Conservation (phyloP, 2,113 vertebrate species). For the Carlito syrichta region DNA sequence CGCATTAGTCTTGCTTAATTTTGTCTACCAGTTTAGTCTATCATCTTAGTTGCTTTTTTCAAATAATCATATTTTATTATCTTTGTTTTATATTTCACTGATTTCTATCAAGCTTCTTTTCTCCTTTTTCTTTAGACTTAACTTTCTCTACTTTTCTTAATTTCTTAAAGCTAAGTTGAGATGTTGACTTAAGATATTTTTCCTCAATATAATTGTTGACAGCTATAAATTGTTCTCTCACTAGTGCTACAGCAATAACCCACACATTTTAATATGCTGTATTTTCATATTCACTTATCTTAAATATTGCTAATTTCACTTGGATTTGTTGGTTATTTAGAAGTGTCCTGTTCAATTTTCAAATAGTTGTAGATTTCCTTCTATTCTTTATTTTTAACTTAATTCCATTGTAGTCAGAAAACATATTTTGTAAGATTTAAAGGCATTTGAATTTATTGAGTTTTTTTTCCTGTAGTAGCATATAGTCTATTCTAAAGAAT, state of each 20-base stretch:
- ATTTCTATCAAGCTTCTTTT: neutral
- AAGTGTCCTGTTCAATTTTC: neutral
- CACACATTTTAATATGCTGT: neutral
- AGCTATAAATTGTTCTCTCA: neutral
- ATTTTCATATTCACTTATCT: neutral
- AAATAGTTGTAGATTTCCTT: neutral
- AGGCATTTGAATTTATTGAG: neutral
- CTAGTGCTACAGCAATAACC: neutral
- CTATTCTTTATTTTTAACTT: neutral
- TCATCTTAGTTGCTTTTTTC: no score
- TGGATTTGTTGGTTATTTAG: neutral
- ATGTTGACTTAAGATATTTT: neutral
- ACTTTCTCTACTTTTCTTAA: neutral
- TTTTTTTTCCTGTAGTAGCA: rapidly evolving
- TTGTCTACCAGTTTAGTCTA: neutral
- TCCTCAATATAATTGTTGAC: neutral
- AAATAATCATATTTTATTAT: neutral
- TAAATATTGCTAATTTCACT: neutral
- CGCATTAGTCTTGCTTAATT: neutral
- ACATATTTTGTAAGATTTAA: neutral
- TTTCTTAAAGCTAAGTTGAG: neutral
- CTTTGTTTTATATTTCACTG: neutral
- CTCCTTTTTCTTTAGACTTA: neutral
- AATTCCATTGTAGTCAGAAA: neutral
- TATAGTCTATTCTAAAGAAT: neutral